These are phyloP conservation scores for Lemur catta DNA, from an alignment of 2,797 vertebrate species.

Conservation along the genomic window DNA sequence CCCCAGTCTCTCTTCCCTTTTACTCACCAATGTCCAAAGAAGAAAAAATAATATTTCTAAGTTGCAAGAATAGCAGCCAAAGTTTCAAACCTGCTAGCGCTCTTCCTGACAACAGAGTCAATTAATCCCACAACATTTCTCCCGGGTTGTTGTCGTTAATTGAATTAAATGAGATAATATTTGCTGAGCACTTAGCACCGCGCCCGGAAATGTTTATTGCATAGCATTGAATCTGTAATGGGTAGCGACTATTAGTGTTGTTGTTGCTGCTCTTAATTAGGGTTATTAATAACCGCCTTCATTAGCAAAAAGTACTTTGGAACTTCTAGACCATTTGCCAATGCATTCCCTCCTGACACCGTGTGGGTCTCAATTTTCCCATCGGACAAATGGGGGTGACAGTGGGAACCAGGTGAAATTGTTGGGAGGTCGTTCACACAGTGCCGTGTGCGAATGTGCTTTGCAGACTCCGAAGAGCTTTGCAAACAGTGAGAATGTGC, in stretches of 20 bases:
- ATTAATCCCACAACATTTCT: background rate
- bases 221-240: background rate
- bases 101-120: background rate
- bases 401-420: fast-evolving
- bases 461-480: background rate
- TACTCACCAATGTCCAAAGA: background rate
- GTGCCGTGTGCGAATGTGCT: fast-evolving
- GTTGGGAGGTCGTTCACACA: background rate
- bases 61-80: background rate
- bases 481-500: fast-evolving
- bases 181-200: background rate
- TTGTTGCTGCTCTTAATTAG: background rate
- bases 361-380: background rate
- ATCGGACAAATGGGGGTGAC: background rate
- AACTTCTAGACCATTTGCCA: background rate
- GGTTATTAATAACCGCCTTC: conserved; percentile 35
- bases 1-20: background rate
- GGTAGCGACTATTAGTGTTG: background rate
- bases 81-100: background rate
- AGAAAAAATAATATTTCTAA: background rate
- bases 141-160: background rate
- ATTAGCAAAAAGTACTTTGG: background rate
- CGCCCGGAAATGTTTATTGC: background rate
- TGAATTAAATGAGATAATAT: conserved; percentile 64
- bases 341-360: background rate